phyloP scores from a whole-genome alignment of 1,140 invertebrate genomes.

The Aphelenchoides besseyi region DNA sequence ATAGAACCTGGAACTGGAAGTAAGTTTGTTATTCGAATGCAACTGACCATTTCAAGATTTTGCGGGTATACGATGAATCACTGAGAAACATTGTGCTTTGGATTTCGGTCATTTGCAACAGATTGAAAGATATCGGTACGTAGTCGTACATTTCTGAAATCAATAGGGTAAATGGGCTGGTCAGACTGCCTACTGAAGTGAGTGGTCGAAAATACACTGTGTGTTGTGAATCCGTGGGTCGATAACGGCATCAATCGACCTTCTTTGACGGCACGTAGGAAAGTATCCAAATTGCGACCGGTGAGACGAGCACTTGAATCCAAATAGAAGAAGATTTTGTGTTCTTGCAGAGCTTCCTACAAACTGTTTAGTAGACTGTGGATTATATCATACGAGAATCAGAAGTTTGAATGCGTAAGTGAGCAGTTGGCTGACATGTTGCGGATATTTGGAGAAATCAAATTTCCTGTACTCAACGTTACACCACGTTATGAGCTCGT shows the following conservation, averaged over 20 bases:
- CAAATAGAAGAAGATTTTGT: not conserved
- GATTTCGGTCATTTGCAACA: slow-evolving; percentile 12
- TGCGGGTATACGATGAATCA: slow-evolving; percentile 18
- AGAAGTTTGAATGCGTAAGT: slow-evolving; percentile 32
- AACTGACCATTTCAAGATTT: slow-evolving; percentile 29
- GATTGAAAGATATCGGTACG: slow-evolving; percentile 4
- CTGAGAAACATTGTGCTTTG: slow-evolving; percentile 5
- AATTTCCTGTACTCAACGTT: slow-evolving; percentile 34
- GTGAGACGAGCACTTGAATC: slow-evolving; percentile 2
- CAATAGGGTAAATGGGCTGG: too few species aligned
- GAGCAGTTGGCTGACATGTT: slow-evolving; percentile 19
- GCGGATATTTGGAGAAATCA: slow-evolving; percentile 33
- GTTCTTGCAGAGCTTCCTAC: slow-evolving; percentile 11
- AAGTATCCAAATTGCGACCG: slow-evolving; percentile 11
- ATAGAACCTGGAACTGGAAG: too few species aligned
- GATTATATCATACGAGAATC: slow-evolving; percentile 20
- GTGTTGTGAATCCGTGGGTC: not conserved
- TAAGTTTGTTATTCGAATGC: too few species aligned
- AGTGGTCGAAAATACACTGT: slow-evolving; percentile 6
- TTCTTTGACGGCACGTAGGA: not conserved
- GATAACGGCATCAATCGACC: not conserved
- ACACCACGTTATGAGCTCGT: slow-evolving; percentile 31
- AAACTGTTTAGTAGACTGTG: not conserved
- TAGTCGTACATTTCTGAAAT: slow-evolving; percentile 22
- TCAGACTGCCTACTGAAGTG: too few species aligned